A percentile compares a stretch with the other conserved stretches of the same genome.
Evolutionary conservation across 2,888 invertebrate genomes (phyloP).

Genomic region (Tenodera sinensis): DNA sequence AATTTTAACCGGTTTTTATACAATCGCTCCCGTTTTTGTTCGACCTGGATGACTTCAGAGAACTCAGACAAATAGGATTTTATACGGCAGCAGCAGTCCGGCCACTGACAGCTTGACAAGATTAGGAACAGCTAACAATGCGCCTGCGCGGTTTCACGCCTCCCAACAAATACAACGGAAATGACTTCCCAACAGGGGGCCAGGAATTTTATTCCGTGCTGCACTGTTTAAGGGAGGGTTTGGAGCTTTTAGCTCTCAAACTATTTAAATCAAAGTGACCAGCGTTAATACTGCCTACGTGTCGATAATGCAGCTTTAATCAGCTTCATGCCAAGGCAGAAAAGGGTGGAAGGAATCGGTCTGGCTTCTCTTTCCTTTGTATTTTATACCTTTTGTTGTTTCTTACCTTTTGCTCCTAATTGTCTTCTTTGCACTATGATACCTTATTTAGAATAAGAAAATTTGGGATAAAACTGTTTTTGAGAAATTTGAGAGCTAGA

Average conservation of each 20-base stretch:
- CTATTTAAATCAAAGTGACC: neutral
- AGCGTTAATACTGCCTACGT: neutral
- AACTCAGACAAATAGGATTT: constrained; percentile 1
- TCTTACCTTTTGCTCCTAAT: neutral
- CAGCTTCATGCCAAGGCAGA: no score
- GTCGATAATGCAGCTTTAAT: neutral
- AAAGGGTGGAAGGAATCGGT: no score
- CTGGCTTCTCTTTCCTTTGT: neutral
- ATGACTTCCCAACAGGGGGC: neutral
- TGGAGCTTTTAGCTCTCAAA: neutral
- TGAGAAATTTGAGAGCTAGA: no score
- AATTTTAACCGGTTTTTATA: neutral
- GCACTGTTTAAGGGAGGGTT: neutral
- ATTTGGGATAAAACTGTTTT: no score
- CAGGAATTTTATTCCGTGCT: neutral
- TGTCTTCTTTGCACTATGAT: neutral
- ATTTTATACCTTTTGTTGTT: neutral
- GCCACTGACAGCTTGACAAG: neutral
- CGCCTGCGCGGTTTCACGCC: neutral
- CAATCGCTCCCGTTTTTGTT: neutral
- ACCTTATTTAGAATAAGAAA: no score
- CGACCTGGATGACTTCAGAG: neutral
- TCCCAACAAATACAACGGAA: neutral
- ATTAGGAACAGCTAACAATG: neutral
- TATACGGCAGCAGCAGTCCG: neutral